These are phyloP conservation scores for Ooceraea biroi DNA, from an alignment of 1,140 invertebrate species.

Conservation along the genomic window DNA sequence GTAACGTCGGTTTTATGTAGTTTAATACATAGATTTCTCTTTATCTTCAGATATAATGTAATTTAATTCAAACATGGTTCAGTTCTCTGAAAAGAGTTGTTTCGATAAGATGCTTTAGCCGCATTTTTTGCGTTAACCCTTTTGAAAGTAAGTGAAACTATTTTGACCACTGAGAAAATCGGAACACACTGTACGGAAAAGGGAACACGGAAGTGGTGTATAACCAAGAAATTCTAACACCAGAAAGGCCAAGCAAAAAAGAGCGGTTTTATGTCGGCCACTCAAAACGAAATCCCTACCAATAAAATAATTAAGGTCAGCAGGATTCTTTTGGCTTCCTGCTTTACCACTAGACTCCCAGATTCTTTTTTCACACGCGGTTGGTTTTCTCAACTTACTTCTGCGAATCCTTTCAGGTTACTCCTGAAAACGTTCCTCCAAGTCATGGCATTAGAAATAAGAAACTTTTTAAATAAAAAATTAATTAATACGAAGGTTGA, in stretches of 20 bases:
- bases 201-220: constrained; percentile 62
- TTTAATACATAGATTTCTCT: constrained; percentile 1
- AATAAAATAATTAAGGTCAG: constrained; percentile 82
- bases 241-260: constrained; percentile 15
- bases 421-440: not conserved
- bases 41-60: not conserved
- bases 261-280: constrained; percentile 71
- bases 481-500: not conserved
- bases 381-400: not conserved
- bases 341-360: constrained; percentile 15
- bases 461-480: not conserved
- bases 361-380: constrained; percentile 1
- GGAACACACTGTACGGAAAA: constrained; percentile 27
- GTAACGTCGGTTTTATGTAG: not conserved
- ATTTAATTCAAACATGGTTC: not conserved
- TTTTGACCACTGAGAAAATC: constrained; percentile 63
- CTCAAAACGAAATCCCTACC: constrained; percentile 72
- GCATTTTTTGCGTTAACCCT: constrained; percentile 33
- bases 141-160: constrained; percentile 69
- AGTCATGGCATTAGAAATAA: not conserved
- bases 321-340: constrained; percentile 49
- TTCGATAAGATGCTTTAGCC: not conserved
- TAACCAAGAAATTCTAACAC: constrained; percentile 54
- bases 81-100: constrained; percentile 21
- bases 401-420: constrained; percentile 24